Evolutionary conservation across 1,140 invertebrate genomes (phyloP).

Genomic region (Ectropis grisescens): DNA sequence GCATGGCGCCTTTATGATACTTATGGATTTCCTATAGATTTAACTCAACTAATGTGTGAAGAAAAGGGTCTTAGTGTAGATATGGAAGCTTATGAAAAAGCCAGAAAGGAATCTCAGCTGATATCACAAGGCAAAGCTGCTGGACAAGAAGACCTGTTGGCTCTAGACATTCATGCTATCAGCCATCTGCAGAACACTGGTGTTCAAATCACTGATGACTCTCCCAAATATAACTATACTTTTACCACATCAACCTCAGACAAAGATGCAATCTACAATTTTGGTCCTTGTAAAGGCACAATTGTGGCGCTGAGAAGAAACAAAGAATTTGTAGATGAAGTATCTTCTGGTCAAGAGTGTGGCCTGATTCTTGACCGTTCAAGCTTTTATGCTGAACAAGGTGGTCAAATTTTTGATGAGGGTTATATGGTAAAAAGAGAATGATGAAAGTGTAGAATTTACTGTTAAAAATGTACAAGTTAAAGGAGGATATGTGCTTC

Average conservation of each 20-base stretch:
- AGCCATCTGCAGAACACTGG: slow-evolving; percentile 87
- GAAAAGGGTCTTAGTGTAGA: slow-evolving; percentile 93
- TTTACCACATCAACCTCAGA: slow-evolving; percentile 79
- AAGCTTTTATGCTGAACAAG: slow-evolving; percentile 97
- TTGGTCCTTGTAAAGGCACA: slow-evolving; percentile 74
- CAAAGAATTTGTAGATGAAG: slow-evolving; percentile 90
- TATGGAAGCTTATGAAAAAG: slow-evolving; percentile 90
- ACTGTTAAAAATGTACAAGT: slow-evolving; percentile 96
- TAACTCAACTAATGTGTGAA: slow-evolving; percentile 97
- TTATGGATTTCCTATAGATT: slow-evolving; percentile 98
- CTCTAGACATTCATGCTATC: slow-evolving; percentile 96
- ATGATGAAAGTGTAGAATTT: slow-evolving; percentile 92
- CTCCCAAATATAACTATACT: slow-evolving; percentile 92
- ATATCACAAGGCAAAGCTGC: slow-evolving; percentile 88
- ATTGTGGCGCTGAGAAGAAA: slow-evolving; percentile 81
- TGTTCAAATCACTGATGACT: slow-evolving; percentile 90
- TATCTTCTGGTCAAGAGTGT: slow-evolving; percentile 89
- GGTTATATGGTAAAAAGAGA: slow-evolving; percentile 92
- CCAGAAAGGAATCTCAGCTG: slow-evolving; percentile 92
- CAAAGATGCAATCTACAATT: slow-evolving; percentile 80
- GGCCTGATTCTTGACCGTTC: slow-evolving; percentile 94
- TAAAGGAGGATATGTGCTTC: slow-evolving; percentile 95
- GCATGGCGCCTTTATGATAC: slow-evolving; percentile 99
- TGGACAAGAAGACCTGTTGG: slow-evolving; percentile 83
- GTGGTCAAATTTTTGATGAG: slow-evolving; percentile 98